These are phyloP conservation scores for Eulemur rufifrons DNA, from an alignment of 2,113 vertebrate genomes.

Conservation along the genomic window DNA sequence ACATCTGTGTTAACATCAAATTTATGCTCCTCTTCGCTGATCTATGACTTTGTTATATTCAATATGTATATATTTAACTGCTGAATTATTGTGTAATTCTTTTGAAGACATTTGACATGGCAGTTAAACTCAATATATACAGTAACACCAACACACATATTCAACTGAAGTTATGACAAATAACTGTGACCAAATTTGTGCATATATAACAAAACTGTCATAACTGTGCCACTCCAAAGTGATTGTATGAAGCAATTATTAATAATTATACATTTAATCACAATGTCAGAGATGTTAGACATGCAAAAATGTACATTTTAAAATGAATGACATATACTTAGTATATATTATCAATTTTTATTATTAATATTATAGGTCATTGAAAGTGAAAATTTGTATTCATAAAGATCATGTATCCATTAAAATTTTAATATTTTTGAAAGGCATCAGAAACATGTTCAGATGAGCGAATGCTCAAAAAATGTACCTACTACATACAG, in stretches of 20 bases:
- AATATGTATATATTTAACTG: not conserved
- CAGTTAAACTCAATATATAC: not conserved
- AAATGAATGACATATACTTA: not conserved
- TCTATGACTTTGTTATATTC: not conserved
- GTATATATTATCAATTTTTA: not conserved
- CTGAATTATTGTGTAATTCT: not conserved
- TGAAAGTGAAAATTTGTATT: not conserved
- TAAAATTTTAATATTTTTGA: not conserved
- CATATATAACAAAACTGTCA: not conserved
- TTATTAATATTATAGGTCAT: not conserved
- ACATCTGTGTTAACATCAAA: slow-evolving; percentile 12
- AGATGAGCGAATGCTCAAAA: not conserved
- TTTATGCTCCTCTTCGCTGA: not conserved
- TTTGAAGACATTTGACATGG: slow-evolving; percentile 10
- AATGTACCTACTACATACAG: not conserved
- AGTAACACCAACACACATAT: not conserved
- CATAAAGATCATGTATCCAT: not conserved
- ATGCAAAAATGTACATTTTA: not conserved
- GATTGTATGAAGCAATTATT: not conserved
- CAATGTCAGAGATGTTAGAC: not conserved
- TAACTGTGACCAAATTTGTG: not conserved
- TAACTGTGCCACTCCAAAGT: not conserved
- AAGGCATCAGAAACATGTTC: not conserved
- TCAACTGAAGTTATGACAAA: slow-evolving; percentile 22
- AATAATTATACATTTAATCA: not conserved